Percentiles rank a stretch among this genome's conserved stretches.
Conservation (phyloP, 2,888 invertebrate species). For the Synanthedon formicaeformis region DNA sequence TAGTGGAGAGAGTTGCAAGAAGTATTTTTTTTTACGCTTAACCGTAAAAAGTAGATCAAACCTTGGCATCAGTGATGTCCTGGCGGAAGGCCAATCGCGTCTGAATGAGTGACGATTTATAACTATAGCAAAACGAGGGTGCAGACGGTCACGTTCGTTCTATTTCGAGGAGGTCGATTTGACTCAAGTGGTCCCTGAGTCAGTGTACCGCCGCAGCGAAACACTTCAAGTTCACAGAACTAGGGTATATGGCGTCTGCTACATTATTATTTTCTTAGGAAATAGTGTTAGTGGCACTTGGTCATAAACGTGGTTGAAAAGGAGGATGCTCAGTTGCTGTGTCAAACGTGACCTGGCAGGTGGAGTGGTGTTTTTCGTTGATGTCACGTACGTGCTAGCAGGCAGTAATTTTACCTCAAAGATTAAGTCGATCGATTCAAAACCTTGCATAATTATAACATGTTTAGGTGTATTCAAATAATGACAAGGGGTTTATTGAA, state of each 20-base stretch:
- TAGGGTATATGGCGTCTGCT: slow-evolving; percentile 38
- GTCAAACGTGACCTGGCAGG: slow-evolving; percentile 50
- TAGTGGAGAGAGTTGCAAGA: slow-evolving; percentile 16
- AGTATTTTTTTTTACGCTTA: slow-evolving; percentile 20
- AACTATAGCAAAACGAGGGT: slow-evolving; percentile 45
- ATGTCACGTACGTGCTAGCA: slow-evolving; percentile 26
- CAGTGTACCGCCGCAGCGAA: slow-evolving; percentile 23
- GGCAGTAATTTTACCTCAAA: slow-evolving; percentile 5
- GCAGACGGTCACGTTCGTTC: slow-evolving; percentile 53
- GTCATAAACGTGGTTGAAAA: slow-evolving; percentile 14
- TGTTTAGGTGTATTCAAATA: no score
- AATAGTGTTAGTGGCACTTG: neutral
- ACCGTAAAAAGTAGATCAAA: slow-evolving; percentile 37
- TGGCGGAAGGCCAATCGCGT: slow-evolving; percentile 59
- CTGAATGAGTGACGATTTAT: slow-evolving; percentile 66
- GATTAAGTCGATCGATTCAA: no score
- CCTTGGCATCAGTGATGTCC: slow-evolving; percentile 42
- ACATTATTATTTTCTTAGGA: neutral
- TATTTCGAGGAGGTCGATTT: slow-evolving; percentile 58
- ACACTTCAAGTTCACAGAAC: slow-evolving; percentile 52
- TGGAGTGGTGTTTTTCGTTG: slow-evolving; percentile 17
- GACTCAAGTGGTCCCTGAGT: slow-evolving; percentile 54
- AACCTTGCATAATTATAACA: no score
- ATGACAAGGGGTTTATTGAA: no score
- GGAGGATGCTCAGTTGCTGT: slow-evolving; percentile 33